Conservation (phyloP, 2,888 invertebrate species). For the Nomada fucata region DNA sequence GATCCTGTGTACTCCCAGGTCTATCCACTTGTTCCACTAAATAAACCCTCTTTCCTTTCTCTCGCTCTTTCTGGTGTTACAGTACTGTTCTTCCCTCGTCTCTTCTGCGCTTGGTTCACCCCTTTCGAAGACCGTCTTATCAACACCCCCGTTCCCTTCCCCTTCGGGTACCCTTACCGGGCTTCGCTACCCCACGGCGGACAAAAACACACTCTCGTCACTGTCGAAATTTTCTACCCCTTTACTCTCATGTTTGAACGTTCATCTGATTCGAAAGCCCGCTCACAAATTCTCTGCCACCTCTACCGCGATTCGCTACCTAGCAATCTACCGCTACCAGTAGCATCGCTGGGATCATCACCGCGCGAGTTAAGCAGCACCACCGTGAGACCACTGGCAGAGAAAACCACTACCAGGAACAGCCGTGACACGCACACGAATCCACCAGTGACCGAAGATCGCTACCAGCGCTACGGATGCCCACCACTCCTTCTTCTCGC, state of each 20-base stretch:
- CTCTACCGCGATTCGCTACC: slow-evolving; percentile 30
- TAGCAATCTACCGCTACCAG: slow-evolving; percentile 19
- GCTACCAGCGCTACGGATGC: slow-evolving; percentile 47
- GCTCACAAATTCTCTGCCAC: background rate
- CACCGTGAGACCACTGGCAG: slow-evolving; percentile 37
- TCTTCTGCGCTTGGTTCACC: too few species aligned
- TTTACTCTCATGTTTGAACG: background rate
- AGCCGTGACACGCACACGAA: slow-evolving; percentile 54
- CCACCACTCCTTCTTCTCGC: slow-evolving; percentile 62
- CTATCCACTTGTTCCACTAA: slow-evolving; percentile 8
- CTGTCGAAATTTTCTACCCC: too few species aligned
- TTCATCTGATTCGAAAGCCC: background rate
- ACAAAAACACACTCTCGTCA: too few species aligned
- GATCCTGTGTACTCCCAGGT: slow-evolving; percentile 26
- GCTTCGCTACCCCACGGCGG: too few species aligned
- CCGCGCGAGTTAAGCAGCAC: slow-evolving; percentile 30
- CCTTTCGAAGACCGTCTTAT: too few species aligned
- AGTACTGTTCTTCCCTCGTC: too few species aligned
- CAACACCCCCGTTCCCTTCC: background rate
- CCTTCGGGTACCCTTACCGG: too few species aligned
- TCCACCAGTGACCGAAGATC: slow-evolving; percentile 46
- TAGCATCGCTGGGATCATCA: slow-evolving; percentile 18
- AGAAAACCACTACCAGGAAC: slow-evolving; percentile 41
- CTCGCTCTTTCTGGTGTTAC: too few species aligned
- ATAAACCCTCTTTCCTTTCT: background rate